A percentile compares a stretch with the other conserved stretches of the same genome.
phyloP scores from a whole-genome alignment of 2,797 vertebrate species.

The Sarcoramphus papa region DNA sequence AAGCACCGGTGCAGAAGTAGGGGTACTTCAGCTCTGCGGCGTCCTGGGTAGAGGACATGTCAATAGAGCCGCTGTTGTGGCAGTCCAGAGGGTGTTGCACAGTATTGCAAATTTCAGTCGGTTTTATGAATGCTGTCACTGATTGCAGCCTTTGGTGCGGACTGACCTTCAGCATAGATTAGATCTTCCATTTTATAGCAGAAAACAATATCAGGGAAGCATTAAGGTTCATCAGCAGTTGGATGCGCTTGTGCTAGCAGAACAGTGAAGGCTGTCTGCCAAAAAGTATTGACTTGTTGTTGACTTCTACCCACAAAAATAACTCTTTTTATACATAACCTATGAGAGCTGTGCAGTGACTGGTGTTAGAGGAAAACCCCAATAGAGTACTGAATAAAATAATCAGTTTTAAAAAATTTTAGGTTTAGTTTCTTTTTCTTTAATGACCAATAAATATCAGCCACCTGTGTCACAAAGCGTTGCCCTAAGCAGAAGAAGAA shows the following conservation, averaged over 20 bases:
- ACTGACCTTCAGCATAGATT: conserved; percentile 43
- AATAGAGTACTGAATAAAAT: neutral
- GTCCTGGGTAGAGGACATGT: neutral
- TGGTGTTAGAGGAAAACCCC: neutral
- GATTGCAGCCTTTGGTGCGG: neutral
- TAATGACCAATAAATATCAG: neutral
- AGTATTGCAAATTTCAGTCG: neutral
- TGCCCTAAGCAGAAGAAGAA: neutral
- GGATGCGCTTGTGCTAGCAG: conserved; percentile 31
- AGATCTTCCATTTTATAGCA: conserved; percentile 41
- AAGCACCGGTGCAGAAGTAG: neutral
- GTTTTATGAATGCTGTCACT: neutral
- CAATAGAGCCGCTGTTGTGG: neutral
- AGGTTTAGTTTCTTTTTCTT: neutral
- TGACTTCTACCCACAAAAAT: conserved; percentile 24
- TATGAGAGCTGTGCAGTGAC: neutral
- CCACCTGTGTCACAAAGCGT: neutral
- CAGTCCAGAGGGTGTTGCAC: neutral
- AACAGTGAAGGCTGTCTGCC: conserved; percentile 21
- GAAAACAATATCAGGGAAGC: conserved; percentile 34
- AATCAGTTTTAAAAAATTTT: neutral
- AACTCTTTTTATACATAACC: neutral
- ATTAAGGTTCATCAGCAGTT: conserved; percentile 44
- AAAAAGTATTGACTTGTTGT: conserved; percentile 16
- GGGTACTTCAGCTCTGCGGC: neutral